Conservation (phyloP, 2,113 vertebrate species). For the Pseudolaguvia tuberculata region DNA sequence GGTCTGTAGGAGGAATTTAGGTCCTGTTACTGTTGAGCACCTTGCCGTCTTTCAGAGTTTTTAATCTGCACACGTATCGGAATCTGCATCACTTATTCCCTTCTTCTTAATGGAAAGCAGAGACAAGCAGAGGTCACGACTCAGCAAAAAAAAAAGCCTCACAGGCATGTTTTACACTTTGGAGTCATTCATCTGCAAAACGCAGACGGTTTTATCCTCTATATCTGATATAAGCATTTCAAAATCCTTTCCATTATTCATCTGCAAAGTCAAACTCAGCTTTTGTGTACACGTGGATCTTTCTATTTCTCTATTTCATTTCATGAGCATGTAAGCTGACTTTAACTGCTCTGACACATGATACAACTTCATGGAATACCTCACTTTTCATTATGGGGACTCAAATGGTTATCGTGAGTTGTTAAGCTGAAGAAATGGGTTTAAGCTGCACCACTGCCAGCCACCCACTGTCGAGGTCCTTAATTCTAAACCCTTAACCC, state of each 20-base stretch:
- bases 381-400: too few relatives aligned
- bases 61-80: constrained; percentile 1
- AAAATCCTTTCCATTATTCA: neutral
- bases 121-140: constrained; percentile 14
- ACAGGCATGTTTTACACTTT: constrained; percentile 1
- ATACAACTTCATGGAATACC: too few relatives aligned
- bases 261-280: neutral
- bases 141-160: constrained; percentile 7
- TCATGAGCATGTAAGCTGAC: neutral
- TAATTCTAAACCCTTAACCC: too few relatives aligned
- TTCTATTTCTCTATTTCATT: neutral
- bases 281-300: neutral
- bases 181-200: constrained; percentile 16
- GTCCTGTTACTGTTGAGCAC: constrained; percentile 26
- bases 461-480: too few relatives aligned
- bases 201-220: neutral
- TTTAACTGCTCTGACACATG: too few relatives aligned
- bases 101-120: neutral
- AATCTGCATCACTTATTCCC: constrained; percentile 10
- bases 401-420: too few relatives aligned
- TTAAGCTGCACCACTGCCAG: too few relatives aligned
- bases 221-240: constrained; percentile 10
- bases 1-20: constrained; percentile 19
- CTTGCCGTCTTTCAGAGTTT: constrained; percentile 31
- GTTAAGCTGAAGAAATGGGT: too few relatives aligned